Evolutionary conservation across 1,140 invertebrate genomes (phyloP).

Genomic region (Bacillus rossius): DNA sequence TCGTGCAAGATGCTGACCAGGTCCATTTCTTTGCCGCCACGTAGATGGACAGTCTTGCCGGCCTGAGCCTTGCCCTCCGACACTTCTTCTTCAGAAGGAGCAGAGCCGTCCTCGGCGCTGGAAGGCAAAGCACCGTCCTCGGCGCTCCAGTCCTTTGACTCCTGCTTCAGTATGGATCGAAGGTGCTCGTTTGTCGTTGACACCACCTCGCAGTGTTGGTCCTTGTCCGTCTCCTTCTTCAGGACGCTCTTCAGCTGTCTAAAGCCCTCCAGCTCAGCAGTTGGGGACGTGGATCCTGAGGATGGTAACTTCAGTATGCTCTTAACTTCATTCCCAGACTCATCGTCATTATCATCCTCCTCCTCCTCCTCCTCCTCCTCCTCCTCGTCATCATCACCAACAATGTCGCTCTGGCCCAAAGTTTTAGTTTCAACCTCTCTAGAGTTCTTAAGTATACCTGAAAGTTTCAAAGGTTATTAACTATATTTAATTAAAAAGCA

Average conservation of each 20-base stretch:
- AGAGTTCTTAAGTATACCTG: constrained; percentile 32
- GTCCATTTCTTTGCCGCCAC: constrained; percentile 23
- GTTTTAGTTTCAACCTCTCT: neutral
- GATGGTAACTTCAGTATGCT: constrained; percentile 44
- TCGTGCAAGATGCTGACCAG: constrained; percentile 20
- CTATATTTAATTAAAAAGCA: too few species aligned
- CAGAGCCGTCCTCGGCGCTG: neutral
- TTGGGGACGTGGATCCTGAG: neutral
- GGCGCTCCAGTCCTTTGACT: constrained; percentile 15
- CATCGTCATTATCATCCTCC: neutral
- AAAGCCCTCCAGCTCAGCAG: constrained; percentile 8
- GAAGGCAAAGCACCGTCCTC: neutral
- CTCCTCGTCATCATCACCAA: neutral
- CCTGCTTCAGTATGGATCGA: constrained; percentile 26
- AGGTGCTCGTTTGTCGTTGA: neutral
- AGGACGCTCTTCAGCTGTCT: constrained; percentile 27
- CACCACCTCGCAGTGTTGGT: neutral
- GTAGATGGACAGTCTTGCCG: neutral
- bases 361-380: neutral
- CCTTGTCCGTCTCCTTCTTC: constrained; percentile 27
- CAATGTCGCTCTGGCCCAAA: neutral
- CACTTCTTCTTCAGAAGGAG: too few species aligned
- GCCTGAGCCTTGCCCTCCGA: too few species aligned
- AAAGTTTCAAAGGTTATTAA: neutral
- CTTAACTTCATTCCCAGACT: constrained; percentile 37